Evolutionary conservation across 2,113 vertebrate species (phyloP).

Genomic region (rat (Rattus norvegicus)): GRCr8 NC_086038.1:11403501-11404000

Average conservation of each 20-base stretch:
- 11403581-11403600: accelerated
- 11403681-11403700: neutral
- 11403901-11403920: neutral
- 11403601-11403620: neutral
- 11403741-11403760: neutral
- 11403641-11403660: neutral
- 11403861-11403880: too few species aligned
- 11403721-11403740: neutral
- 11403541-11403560: neutral
- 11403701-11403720: neutral
- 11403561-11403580: neutral
- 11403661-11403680: neutral
- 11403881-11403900: neutral
- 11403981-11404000: neutral
- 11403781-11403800: too few species aligned
- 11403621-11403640: neutral
- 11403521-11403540: neutral
- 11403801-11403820: neutral
- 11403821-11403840: neutral
- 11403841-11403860: neutral
- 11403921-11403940: neutral
- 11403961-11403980: accelerated
- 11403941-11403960: neutral
- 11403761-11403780: neutral
- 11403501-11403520: neutral